Evolutionary conservation across 2,113 vertebrate species (phyloP), one percentile per base, ranked within the genome.

Genomic region (Eonycteris spelaea): DNA sequence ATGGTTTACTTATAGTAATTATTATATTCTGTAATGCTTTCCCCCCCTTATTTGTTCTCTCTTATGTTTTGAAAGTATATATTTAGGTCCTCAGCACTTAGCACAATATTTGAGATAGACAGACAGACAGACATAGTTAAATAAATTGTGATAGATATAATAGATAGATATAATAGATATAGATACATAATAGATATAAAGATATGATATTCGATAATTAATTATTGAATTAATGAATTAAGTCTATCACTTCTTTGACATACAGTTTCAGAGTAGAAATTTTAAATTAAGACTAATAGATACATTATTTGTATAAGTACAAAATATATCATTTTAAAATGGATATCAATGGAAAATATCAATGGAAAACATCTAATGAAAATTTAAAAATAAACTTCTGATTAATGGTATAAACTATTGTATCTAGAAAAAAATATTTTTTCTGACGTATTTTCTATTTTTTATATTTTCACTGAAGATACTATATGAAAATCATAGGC

Each of bases 391-490:
- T 75, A 24, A 87, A 38, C 24, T 70, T 94, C 57, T 88, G 53
- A 40, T 71, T 86, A 67, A 63, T 74, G 2, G 59, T 33, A 77
- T 51, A 61, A 59, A 90, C 14, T 79, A 22, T 53, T 51, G 1
- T 1, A 88, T 88, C 16, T 88, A 65, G 33, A 83, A 86, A 43
- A 63, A 71, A 9, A 61, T 21, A 1, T 67, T 2, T 61, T 67
- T 2, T 61, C 45, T 92, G 38, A 2, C 1, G 16, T 73, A 35
- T 59, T 73, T 93, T 4, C 77, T 14, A 55, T 40, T 74, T 77
- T 83, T 91, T 18, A 53, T 86, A 68, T 70, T 92, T 89, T 91
- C 71, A 79, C 45, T 84, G 22, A 70, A 91, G 75, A 78, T 82
- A 14, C 59, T 77, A 43, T 63, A 43, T 90, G 40, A 86, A 95